Percentiles rank a stretch among this genome's conserved stretches.
Evolutionary conservation across 2,113 vertebrate genomes (phyloP).

Genomic region (Hypanus sabinus): DNA sequence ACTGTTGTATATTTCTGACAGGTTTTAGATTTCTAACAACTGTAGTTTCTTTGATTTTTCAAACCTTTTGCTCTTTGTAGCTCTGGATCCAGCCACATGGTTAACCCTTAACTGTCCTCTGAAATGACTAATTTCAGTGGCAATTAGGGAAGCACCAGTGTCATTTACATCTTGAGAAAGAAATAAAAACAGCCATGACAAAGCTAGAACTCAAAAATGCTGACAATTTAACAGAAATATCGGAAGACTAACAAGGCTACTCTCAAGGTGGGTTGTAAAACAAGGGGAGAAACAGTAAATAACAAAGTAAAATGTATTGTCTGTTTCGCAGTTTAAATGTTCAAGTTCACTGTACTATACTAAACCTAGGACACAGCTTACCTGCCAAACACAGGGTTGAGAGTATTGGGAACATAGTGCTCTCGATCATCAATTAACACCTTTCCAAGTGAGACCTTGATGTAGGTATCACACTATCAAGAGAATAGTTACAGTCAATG

Average conservation of each 20-base stretch:
- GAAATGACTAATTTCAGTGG: too few relatives aligned
- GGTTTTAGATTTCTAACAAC: too few relatives aligned
- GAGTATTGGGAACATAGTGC: conserved; percentile 56
- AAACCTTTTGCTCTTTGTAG: too few relatives aligned
- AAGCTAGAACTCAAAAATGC: not conserved
- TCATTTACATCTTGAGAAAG: not conserved
- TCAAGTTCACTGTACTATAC: not conserved
- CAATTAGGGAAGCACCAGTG: too few relatives aligned
- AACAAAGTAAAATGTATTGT: not conserved
- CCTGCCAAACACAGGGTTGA: conserved; percentile 63
- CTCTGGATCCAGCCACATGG: too few relatives aligned
- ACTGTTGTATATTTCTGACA: too few relatives aligned
- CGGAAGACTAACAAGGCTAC: not conserved
- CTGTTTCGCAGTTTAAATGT: not conserved
- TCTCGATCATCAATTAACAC: conserved; percentile 49
- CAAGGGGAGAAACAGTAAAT: not conserved
- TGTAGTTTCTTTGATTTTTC: too few relatives aligned
- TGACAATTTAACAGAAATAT: not conserved
- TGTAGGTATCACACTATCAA: conserved; percentile 60
- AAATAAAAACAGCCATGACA: not conserved
- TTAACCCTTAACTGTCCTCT: too few relatives aligned
- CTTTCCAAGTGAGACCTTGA: conserved; percentile 52
- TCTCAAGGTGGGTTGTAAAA: not conserved
- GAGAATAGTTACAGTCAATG: not conserved
- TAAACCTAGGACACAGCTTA: conserved; percentile 33